Base-by-base conservation (phyloP, 2,888 invertebrate genomes). In the Microctonus aethiopoides region DNA sequence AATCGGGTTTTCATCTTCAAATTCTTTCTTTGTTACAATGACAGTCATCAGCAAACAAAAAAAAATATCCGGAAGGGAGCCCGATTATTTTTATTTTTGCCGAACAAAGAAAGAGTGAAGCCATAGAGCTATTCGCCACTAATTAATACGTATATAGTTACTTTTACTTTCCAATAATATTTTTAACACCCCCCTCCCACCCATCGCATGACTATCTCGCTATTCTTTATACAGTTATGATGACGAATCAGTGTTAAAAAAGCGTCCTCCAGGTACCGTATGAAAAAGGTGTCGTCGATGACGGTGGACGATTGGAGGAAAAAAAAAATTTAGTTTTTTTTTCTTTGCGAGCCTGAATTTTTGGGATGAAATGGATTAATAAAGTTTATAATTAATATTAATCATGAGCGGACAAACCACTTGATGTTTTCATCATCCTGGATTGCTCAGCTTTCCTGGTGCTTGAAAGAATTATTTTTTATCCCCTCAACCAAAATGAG, bases 1-100 rank as follows among this genome's bases (percentile, higher is more conserved):
- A n/a, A n/a, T n/a, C 82, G 51, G 34, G 63, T 57, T 29, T 52
- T 20, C 29, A 20, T 52, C 46, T 32, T 60, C 6, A 10, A 46
- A 16, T 62, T 51, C 1, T 26, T 51, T 51, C 20, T 62, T 46
- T 46, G 6, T 11, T 29, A 10, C n/a, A 26, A 26, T 54, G 22
- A 20, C 52, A n/a, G n/a, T n/a, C n/a, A n/a, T n/a, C n/a, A n/a
- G n/a, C n/a, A n/a, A n/a, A n/a, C n/a, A n/a, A n/a, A n/a, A n/a
- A n/a, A n/a, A n/a, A n/a, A n/a, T n/a, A n/a, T n/a, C n/a, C n/a
- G n/a, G n/a, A n/a, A n/a, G n/a, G n/a, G n/a, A n/a, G n/a, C n/a
- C n/a, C n/a, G n/a, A n/a, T n/a, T n/a, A n/a, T n/a, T n/a, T n/a
- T n/a, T n/a, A n/a, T n/a, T n/a, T n/a, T n/a, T n/a, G n/a, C n/a